Evolutionary conservation across 2,888 invertebrate genomes (phyloP), one percentile per base, ranked within the genome.

Genomic region (Lepidocyrtoides sp.): DNA sequence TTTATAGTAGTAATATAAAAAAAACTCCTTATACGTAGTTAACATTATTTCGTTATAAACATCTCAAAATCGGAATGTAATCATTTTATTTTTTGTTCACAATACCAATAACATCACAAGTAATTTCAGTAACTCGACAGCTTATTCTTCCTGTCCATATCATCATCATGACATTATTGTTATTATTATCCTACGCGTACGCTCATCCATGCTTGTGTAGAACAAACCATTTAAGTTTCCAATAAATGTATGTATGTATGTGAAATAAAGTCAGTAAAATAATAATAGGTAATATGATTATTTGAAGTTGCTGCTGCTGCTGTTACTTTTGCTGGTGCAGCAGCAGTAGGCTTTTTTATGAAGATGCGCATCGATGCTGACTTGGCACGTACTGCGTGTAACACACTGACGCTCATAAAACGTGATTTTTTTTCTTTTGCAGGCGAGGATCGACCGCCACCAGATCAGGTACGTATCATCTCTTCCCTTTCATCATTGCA

Each of bases 341-440:
- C 36, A n/a, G 57, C 41, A 57, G 79, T 51, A 84, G 26, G 81
- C 66, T 75, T 86, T 88, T 93, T 92, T 93, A 93, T 93, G 93
- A 93, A 93, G 93, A 93, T 93, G 93, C 93, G 93, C 93, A 93
- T 92, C 92, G 84, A 79, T 82, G 91, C 91, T 91, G 87, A 81
- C 77, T 91, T 57, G 91, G 93, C 93, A 93, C 93, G 93, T 93
- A 91, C 89, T 82, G 63, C 82, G 72, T 82, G 85, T 82, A 89
- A 84, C 75, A 77, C 77, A 92, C 75, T 86, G 90, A 91, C 32
- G 77, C 93, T 93, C 92, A 92, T 93, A 93, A 93, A 93, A 93
- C 92, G 92, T 93, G 92, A 93, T 93, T 93, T 91, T 91, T 84
- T 88, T 91, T 89, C 87, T 72, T 89, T 92, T 92, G 84, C 92